phyloP scores from a whole-genome alignment of 2,888 invertebrate genomes.

The Bruchidius siliquastri region DNA sequence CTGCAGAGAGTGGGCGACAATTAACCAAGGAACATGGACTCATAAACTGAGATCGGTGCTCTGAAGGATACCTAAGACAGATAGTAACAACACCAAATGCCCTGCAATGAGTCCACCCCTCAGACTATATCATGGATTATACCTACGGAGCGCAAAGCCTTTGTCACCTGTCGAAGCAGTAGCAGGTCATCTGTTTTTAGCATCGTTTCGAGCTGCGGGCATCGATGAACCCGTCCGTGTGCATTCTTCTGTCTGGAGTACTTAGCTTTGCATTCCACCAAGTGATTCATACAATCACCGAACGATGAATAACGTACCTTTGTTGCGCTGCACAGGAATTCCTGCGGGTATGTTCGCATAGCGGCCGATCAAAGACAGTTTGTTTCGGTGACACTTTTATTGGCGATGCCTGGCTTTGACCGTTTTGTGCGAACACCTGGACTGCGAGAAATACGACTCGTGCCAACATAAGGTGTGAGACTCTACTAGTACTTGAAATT shows the following conservation, averaged over 20 bases:
- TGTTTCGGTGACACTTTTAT: neutral
- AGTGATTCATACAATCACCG: conserved; percentile 1
- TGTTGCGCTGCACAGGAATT: neutral
- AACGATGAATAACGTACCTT: conserved; percentile 1
- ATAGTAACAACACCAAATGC: too few species aligned
- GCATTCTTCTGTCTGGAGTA: conserved; percentile 31
- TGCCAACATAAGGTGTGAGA: too few species aligned
- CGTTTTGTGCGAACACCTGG: too few species aligned
- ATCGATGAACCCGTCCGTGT: conserved; percentile 28
- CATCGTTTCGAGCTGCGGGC: neutral
- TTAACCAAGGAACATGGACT: too few species aligned
- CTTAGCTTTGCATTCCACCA: conserved; percentile 2
- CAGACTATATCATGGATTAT: neutral
- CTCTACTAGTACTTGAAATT: too few species aligned
- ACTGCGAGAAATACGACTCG: too few species aligned
- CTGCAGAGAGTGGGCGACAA: too few species aligned
- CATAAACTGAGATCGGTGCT: too few species aligned
- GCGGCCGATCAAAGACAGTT: neutral
- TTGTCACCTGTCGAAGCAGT: conserved; percentile 5
- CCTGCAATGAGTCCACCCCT: neutral
- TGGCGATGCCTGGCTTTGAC: neutral
- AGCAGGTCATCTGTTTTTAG: conserved; percentile 6
- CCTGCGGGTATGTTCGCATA: neutral
- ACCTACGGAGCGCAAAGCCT: neutral
- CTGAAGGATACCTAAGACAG: too few species aligned